phyloP scores from a whole-genome alignment of 2,113 vertebrate genomes.

The Prolemur simus region DNA sequence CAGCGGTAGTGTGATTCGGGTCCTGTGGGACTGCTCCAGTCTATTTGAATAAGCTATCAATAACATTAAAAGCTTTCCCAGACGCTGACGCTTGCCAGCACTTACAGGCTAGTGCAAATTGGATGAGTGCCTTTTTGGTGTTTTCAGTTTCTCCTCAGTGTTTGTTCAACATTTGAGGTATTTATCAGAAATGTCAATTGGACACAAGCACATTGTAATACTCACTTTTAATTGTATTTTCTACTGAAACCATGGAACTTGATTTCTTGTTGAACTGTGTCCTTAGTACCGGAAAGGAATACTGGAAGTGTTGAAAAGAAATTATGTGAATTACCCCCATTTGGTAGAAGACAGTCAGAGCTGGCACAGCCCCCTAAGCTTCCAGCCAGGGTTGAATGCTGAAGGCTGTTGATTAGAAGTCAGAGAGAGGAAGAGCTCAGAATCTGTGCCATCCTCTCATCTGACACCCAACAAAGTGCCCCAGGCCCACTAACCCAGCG shows the following conservation, averaged over 20 bases:
- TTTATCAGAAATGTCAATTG: slow-evolving; percentile 58
- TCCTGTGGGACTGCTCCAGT: neutral
- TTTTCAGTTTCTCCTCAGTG: slow-evolving; percentile 37
- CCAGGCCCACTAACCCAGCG: neutral
- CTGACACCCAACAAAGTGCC: neutral
- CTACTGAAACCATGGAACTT: neutral
- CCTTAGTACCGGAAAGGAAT: neutral
- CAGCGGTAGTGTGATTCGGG: neutral
- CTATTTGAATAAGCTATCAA: slow-evolving; percentile 62
- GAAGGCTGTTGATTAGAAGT: neutral
- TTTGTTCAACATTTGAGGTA: slow-evolving; percentile 58
- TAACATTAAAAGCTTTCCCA: slow-evolving; percentile 60
- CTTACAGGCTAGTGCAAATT: slow-evolving; percentile 36
- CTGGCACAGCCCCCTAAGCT: neutral
- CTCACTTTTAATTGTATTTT: neutral
- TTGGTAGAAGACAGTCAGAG: slow-evolving; percentile 17
- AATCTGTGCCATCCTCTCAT: neutral
- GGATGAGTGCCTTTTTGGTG: slow-evolving; percentile 26
- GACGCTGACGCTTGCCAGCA: neutral
- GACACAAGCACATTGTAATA: neutral
- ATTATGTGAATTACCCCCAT: neutral
- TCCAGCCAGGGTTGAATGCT: neutral
- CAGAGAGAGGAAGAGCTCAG: neutral
- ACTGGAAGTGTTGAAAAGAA: slow-evolving; percentile 17
- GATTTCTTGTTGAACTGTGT: slow-evolving; percentile 27